Conservation (phyloP, 2,888 invertebrate species). For the Diachrysia chrysitis region DNA sequence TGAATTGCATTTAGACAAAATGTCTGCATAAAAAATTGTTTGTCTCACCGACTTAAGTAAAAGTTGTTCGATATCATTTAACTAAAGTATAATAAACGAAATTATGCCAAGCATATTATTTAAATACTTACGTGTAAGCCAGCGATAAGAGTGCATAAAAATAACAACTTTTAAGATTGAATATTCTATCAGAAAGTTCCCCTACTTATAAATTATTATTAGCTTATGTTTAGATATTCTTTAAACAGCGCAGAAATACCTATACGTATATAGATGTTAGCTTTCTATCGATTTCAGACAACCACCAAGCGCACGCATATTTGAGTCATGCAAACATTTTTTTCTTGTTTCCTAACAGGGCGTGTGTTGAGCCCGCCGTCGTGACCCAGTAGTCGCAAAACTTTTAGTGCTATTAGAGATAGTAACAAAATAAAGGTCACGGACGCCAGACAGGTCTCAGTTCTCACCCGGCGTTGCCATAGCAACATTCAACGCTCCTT, state of each 20-base stretch:
- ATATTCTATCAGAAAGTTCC: no score
- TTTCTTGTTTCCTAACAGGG: not conserved
- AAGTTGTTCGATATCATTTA: no score
- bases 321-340: not conserved
- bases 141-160: no score
- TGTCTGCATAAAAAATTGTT: not conserved
- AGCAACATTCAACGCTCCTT: slow-evolving; percentile 23
- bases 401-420: slow-evolving; percentile 6
- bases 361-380: not conserved
- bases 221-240: not conserved
- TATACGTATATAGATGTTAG: not conserved
- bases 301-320: not conserved
- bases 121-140: no score
- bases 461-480: slow-evolving; percentile 3
- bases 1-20: not conserved
- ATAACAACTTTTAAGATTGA: no score
- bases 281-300: no score
- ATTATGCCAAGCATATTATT: no score
- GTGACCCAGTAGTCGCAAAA: not conserved
- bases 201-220: no score
- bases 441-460: not conserved
- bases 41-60: no score
- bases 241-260: not conserved
- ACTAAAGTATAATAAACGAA: no score
- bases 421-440: slow-evolving; percentile 15